phyloP scores from a whole-genome alignment of 2,797 vertebrate species.

The Enteromius anoplus region DNA sequence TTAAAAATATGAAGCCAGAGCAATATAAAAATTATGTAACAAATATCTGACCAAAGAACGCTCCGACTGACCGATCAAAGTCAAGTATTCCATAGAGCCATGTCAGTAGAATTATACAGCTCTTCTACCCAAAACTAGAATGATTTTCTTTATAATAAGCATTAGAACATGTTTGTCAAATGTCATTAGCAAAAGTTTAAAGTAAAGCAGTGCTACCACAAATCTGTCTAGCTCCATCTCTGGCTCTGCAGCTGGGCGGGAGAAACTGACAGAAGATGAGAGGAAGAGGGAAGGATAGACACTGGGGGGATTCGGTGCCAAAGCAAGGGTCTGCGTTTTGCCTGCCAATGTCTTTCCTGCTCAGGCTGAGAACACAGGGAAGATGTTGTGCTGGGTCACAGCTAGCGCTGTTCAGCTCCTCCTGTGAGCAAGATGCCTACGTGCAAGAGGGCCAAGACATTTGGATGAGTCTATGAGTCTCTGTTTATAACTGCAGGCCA shows the following conservation, averaged over 20 bases:
- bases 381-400: conserved; percentile 72
- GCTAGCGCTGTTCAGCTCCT: conserved; percentile 33
- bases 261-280: conserved; percentile 41
- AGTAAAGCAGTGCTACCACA: neutral
- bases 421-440: conserved; percentile 40
- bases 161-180: neutral
- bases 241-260: conserved; percentile 48
- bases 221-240: neutral
- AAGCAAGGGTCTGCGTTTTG: conserved; percentile 37
- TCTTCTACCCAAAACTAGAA: neutral
- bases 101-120: neutral
- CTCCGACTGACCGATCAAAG: neutral
- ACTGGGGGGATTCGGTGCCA: conserved; percentile 24
- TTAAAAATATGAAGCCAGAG: neutral
- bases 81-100: neutral
- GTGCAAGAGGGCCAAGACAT: conserved; percentile 41
- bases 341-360: conserved; percentile 66
- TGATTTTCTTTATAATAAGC: neutral
- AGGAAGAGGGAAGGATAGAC: conserved; percentile 41
- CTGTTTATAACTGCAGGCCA: conserved; percentile 5
- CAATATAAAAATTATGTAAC: neutral
- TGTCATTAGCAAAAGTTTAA: neutral
- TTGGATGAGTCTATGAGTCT: conserved; percentile 31
- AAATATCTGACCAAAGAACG: neutral
- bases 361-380: conserved; percentile 68